Base-by-base conservation (phyloP, 2,113 vertebrate species). In the Hirundichthys speculiger region DNA sequence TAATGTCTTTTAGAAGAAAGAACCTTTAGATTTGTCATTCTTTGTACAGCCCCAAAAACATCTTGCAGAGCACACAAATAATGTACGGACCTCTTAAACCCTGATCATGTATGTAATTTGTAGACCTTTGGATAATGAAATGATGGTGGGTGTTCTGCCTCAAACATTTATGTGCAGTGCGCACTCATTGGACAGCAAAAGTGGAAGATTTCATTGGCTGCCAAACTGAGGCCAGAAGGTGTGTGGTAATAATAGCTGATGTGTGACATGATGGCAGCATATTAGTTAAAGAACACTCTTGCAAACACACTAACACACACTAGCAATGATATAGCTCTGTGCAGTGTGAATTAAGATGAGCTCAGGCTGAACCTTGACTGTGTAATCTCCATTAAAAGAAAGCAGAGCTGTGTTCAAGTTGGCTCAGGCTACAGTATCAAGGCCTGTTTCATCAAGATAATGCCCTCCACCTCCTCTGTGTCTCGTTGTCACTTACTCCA, bases 381-480 rank as follows among this genome's bases (percentile, higher is more conserved):
- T 89, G 73, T 91, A 90, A 89, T 91, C 88, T 92, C 70, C 7
- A 87, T 90, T 91, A 90, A 83, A 90, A 88, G 64, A 80, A 89
- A 78, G 81, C 69, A 30, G 87, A 70, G 79, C 74, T 75, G 75
- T 86, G 87, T 85, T 75, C 75, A 71, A 60, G 14, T 90, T 92
- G 61, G 88, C 87, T 85, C 64, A 25, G 51, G 62, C 67, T 78
- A 78, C 62, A 59, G 63, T 56, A 63, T 73, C 75, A 81, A 86
- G 80, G 86, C 65, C 16, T 76, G 73, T 86, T 86, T 86, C 89
- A 90, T 90, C 86, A 90, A 88, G 90, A 92, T 93, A 92, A 92
- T 93, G 77, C 80, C 71, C 59, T 69, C 65, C 61, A 14, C 60
- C 73, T 50, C 51, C 42, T 55, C 62, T 61, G 10, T 34, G 60